These are phyloP conservation scores for Gavialis gangeticus DNA, from an alignment of 2,113 vertebrate genomes.

Conservation along the genomic window DNA sequence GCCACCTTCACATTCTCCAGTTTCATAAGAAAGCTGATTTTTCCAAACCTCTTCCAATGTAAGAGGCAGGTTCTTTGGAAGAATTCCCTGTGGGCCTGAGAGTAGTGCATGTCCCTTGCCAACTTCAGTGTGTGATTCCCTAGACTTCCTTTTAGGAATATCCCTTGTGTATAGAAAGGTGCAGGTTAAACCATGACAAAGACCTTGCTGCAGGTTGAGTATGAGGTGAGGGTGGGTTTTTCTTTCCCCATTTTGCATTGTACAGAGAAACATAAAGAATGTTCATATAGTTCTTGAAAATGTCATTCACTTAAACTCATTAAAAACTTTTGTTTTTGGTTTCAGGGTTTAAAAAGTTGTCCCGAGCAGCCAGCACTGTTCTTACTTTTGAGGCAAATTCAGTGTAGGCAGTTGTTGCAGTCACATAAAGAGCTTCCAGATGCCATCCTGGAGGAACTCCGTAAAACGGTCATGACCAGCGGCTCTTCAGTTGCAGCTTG, in stretches of 20 bases:
- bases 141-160: not conserved
- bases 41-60: not conserved
- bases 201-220: not conserved
- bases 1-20: not conserved
- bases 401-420: conserved; percentile 88
- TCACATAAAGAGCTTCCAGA: conserved; percentile 83
- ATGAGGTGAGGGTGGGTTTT: not conserved
- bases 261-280: not conserved
- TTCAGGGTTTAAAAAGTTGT: conserved; percentile 86
- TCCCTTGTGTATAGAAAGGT: not conserved
- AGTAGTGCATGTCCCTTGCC: rapidly evolving
- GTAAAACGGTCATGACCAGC: conserved; percentile 86
- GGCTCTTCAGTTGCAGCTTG: conserved; percentile 88
- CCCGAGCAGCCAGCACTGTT: conserved; percentile 88
- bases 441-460: conserved; percentile 87
- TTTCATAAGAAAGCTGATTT: not conserved
- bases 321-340: not conserved
- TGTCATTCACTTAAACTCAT: not conserved
- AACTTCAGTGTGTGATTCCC: rapidly evolving
- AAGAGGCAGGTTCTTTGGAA: not conserved
- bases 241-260: no score
- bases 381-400: conserved; percentile 90
- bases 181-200: not conserved
- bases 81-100: not conserved
- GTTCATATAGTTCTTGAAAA: not conserved